A percentile compares a stretch with the other conserved stretches of the same genome.
phyloP scores from a whole-genome alignment of 1,140 invertebrate species.

The Drosophila lowei region DNA sequence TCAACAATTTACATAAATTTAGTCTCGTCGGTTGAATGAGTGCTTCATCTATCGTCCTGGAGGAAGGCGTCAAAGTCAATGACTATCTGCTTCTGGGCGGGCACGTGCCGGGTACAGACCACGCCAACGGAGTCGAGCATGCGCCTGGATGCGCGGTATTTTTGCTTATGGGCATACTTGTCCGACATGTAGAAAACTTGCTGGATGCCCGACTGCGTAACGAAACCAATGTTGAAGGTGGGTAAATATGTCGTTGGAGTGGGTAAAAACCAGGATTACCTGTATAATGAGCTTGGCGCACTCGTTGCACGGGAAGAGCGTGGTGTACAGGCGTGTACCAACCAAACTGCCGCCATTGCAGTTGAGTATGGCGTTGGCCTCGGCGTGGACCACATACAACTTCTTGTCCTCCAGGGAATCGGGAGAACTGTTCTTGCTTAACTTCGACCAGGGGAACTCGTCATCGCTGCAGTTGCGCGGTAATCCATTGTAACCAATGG shows the following conservation, averaged over 20 bases:
- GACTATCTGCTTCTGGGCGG: conserved; percentile 48
- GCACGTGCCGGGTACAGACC: conserved; percentile 83
- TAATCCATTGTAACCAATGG: conserved; percentile 98
- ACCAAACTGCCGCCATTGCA: conserved; percentile 91
- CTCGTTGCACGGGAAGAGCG: conserved; percentile 97
- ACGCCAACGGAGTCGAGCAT: conserved; percentile 92
- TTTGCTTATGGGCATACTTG: conserved; percentile 88
- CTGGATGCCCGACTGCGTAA: conserved; percentile 90
- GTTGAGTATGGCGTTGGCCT: conserved; percentile 98
- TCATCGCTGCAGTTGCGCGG: conserved; percentile 94
- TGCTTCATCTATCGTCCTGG: conserved; percentile 6
- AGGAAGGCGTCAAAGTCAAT: conserved; percentile 52
- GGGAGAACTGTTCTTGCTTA: conserved; percentile 38
- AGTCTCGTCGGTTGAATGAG: background rate
- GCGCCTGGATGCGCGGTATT: conserved; percentile 89
- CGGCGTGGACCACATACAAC: conserved; percentile 97
- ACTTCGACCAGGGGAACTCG: conserved; percentile 93
- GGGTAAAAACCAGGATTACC: background rate
- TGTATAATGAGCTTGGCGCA: conserved; percentile 98
- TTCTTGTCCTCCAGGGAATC: conserved; percentile 89
- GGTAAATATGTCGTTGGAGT: background rate
- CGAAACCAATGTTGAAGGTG: background rate
- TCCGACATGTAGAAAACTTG: conserved; percentile 92
- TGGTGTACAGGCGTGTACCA: conserved; percentile 93
- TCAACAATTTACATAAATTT: background rate